A percentile compares a stretch with the other conserved stretches of the same genome.
Evolutionary conservation across 1,140 invertebrate genomes (phyloP).

Genomic region (Drosophila willistoni): DNA sequence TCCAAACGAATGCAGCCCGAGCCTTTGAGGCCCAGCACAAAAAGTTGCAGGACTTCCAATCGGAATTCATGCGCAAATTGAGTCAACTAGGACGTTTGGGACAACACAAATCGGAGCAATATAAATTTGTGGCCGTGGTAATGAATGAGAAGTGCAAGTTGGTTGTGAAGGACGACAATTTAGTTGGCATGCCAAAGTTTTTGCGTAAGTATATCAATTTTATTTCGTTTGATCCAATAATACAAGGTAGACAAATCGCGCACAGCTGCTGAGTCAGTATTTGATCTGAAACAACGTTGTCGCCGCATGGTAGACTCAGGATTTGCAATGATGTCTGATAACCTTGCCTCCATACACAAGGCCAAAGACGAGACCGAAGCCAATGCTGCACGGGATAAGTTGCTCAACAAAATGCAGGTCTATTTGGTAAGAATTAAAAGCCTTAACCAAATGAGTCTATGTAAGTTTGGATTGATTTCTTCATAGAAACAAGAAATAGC

Average conservation of each 20-base stretch:
- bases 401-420: not conserved
- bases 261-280: slow-evolving; percentile 39
- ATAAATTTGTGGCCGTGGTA: slow-evolving; percentile 52
- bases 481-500: not conserved
- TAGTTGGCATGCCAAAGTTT: slow-evolving; percentile 36
- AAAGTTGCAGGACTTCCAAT: slow-evolving; percentile 46
- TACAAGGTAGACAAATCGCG: not conserved
- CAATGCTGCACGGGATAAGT: not conserved
- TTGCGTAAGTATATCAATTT: slow-evolving; percentile 50
- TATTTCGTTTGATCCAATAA: not conserved
- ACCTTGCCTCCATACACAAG: not conserved
- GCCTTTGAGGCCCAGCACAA: slow-evolving; percentile 26
- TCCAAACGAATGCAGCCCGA: not conserved
- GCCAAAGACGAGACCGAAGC: not conserved
- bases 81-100: not conserved
- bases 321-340: slow-evolving; percentile 18
- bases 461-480: too few species aligned
- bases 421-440: slow-evolving; percentile 24
- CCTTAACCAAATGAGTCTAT: too few species aligned
- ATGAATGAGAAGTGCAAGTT: slow-evolving; percentile 43
- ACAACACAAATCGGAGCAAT: slow-evolving; percentile 3
- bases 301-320: slow-evolving; percentile 9
- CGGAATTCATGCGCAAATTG: slow-evolving; percentile 47
- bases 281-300: slow-evolving; percentile 45
- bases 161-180: slow-evolving; percentile 45